Conservation (phyloP, 1,140 invertebrate species). For the Diuraphis noxia region DNA sequence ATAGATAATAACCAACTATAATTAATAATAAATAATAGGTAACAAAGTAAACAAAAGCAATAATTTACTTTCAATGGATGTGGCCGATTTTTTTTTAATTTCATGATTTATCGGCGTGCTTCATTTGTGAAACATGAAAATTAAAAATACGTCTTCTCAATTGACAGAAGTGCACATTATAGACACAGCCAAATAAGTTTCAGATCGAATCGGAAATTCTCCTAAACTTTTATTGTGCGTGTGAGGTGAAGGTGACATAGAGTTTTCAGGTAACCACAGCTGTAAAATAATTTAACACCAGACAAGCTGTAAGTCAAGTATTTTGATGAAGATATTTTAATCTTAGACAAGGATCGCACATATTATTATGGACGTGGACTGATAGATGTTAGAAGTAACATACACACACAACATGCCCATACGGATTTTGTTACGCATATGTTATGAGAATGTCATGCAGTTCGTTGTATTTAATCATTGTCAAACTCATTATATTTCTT, state of each 20-base stretch:
- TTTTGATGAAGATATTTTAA: slow-evolving; percentile 28
- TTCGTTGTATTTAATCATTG: neutral
- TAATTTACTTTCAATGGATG: neutral
- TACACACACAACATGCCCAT: neutral
- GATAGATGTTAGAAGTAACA: neutral
- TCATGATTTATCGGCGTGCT: neutral
- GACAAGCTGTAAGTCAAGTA: neutral
- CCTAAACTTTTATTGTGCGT: neutral
- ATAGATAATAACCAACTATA: too few relatives aligned
- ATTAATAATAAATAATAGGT: too few relatives aligned
- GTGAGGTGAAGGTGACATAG: neutral
- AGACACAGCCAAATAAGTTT: neutral
- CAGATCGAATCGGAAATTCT: neutral
- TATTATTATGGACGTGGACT: neutral
- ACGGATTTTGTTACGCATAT: neutral
- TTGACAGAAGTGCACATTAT: neutral
- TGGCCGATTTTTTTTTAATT: neutral
- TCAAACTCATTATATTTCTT: neutral
- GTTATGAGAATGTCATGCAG: neutral
- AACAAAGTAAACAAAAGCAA: too few relatives aligned
- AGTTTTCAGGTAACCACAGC: neutral
- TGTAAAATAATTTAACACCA: neutral
- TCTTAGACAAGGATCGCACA: neutral
- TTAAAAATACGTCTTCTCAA: neutral
- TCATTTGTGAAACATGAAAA: neutral